Conservation (phyloP, 2,888 invertebrate genomes). For the Arge pagana region DNA sequence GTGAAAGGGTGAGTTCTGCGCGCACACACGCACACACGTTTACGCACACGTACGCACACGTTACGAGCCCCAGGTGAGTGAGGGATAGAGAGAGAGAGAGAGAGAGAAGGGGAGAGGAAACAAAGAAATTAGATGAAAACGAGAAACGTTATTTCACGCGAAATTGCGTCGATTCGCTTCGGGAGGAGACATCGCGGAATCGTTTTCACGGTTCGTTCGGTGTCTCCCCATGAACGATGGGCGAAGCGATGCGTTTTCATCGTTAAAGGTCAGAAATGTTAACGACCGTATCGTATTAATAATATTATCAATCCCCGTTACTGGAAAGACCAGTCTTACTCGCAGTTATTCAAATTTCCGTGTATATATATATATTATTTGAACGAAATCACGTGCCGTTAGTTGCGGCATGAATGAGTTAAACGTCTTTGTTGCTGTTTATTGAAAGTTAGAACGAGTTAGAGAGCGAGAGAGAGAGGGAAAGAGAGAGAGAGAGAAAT, state of each 20-base stretch:
- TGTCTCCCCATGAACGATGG: no score
- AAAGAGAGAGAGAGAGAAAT: slow-evolving; percentile 12
- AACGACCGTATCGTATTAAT: no score
- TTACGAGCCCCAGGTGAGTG: slow-evolving; percentile 43
- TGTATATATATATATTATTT: no score
- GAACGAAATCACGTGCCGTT: slow-evolving; percentile 38
- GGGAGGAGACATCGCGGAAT: slow-evolving; percentile 29
- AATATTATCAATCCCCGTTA: no score
- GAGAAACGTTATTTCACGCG: slow-evolving; percentile 26
- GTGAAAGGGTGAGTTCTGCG: slow-evolving; percentile 43
- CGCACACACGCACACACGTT: slow-evolving; percentile 42
- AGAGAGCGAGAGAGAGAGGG: slow-evolving; percentile 38
- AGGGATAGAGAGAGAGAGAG: slow-evolving; percentile 29
- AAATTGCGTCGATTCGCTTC: slow-evolving; percentile 27
- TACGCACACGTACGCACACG: no score
- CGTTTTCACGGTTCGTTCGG: no score
- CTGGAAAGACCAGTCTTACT: no score
- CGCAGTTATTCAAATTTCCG: no score
- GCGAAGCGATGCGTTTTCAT: no score
- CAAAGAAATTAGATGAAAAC: background rate
- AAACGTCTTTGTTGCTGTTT: slow-evolving; percentile 34
- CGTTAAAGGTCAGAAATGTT: no score
- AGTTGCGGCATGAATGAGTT: slow-evolving; percentile 38
- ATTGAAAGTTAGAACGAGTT: slow-evolving; percentile 45
- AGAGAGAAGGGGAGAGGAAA: slow-evolving; percentile 16